Conservation (phyloP, 53 echinoderm and acorn worm species). For the Temnopleurus reevesii region DNA sequence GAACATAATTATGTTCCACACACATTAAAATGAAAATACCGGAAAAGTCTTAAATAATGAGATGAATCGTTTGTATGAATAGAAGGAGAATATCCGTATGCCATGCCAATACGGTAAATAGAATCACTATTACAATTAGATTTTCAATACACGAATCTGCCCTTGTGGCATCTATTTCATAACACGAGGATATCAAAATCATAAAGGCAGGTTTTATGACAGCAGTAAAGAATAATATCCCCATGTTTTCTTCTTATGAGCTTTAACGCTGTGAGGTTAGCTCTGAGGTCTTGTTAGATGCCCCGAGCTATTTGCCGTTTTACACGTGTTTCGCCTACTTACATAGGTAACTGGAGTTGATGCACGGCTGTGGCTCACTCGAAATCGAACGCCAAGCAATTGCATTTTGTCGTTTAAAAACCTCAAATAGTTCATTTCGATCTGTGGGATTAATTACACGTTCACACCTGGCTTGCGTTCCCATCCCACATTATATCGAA, state of each 20-base stretch:
- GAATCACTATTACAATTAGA: background rate
- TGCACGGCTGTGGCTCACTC: background rate
- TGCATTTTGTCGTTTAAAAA: constrained; percentile 33
- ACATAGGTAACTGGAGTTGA: constrained; percentile 21
- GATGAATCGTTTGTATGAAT: too few species aligned
- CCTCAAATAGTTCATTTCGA: constrained; percentile 44
- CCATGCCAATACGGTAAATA: too few species aligned
- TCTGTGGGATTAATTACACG: constrained; percentile 20
- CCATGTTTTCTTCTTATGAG: background rate
- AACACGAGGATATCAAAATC: constrained; percentile 38
- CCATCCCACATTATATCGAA: background rate
- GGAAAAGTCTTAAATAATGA: too few species aligned
- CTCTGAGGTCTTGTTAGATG: background rate
- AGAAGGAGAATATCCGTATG: too few species aligned
- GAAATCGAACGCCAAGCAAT: background rate
- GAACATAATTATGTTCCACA: too few species aligned
- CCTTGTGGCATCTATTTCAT: constrained; percentile 25
- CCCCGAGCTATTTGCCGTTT: constrained; percentile 43
- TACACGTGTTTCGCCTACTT: constrained; percentile 38
- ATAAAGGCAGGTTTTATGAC: constrained; percentile 47
- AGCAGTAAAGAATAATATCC: constrained; percentile 36
- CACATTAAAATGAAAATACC: too few species aligned
- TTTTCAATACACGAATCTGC: background rate
- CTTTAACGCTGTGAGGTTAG: constrained; percentile 21
- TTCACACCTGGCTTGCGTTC: constrained; percentile 33